A percentile compares a stretch with the other conserved stretches of the same genome.
Evolutionary conservation across 1,140 invertebrate species (phyloP).

Genomic region (Bombus vancouverensis): DNA sequence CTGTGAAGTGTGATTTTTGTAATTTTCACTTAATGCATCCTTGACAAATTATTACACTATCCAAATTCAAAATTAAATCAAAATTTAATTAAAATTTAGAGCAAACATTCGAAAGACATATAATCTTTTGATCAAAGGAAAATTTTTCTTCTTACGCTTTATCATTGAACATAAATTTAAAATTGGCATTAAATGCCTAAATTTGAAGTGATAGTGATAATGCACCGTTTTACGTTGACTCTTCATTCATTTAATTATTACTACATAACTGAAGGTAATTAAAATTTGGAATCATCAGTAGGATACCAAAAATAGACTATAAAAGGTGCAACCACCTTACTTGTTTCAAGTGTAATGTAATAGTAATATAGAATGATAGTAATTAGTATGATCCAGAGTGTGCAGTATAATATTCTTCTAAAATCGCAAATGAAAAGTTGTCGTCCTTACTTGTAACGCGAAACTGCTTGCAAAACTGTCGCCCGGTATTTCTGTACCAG

Average conservation of each 20-base stretch:
- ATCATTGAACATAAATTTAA: too few species aligned
- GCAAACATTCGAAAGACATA: neutral
- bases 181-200: neutral
- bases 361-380: neutral
- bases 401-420: slow-evolving; percentile 5
- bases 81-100: neutral
- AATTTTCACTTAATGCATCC: neutral
- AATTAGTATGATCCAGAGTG: neutral
- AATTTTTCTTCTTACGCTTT: neutral
- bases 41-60: neutral
- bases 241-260: too few species aligned
- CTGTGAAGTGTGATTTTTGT: neutral
- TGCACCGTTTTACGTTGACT: too few species aligned
- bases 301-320: neutral
- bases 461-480: slow-evolving; percentile 59
- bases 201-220: neutral
- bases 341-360: neutral
- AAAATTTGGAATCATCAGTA: too few species aligned
- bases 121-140: neutral
- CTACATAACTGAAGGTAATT: too few species aligned
- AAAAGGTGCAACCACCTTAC: neutral
- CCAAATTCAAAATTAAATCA: neutral
- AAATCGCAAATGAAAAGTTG: slow-evolving; percentile 32
- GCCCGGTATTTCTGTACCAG: slow-evolving; percentile 53
- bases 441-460: slow-evolving; percentile 52